phyloP scores from a whole-genome alignment of 2,113 vertebrate species.

The Stigmatopora nigra region DNA sequence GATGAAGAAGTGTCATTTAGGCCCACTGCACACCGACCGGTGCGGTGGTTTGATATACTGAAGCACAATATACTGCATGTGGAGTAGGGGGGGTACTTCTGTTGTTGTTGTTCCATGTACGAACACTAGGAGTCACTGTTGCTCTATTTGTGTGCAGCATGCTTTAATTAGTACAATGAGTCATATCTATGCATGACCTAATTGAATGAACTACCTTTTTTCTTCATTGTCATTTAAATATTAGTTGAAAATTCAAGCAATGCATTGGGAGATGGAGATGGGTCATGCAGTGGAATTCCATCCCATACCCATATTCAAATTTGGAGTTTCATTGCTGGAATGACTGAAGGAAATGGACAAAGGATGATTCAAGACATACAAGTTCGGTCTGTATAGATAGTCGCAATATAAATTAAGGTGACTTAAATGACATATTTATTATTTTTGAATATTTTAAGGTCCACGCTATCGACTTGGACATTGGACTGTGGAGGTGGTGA shows the following conservation, averaged over 20 bases:
- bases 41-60: too few species aligned
- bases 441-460: constrained; percentile 60
- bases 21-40: too few species aligned
- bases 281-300: constrained; percentile 74
- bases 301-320: constrained; percentile 74
- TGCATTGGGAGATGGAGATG: constrained; percentile 22
- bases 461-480: constrained; percentile 71
- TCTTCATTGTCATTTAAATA: constrained; percentile 4
- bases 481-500: constrained; percentile 72
- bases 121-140: too few species aligned
- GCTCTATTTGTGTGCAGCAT: too few species aligned
- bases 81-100: too few species aligned
- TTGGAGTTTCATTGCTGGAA: constrained; percentile 62
- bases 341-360: constrained; percentile 69
- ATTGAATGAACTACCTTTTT: not conserved
- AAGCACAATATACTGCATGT: too few species aligned
- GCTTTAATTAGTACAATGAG: not conserved
- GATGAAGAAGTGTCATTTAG: not conserved
- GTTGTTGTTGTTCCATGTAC: too few species aligned
- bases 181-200: not conserved
- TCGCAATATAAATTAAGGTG: not conserved
- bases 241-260: constrained; percentile 57
- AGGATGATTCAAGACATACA: constrained; percentile 73
- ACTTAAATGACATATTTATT: not conserved
- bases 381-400: constrained; percentile 69